These are phyloP conservation scores for Tetrapedia diversipes DNA, from an alignment of 2,888 invertebrate species.

Conservation along the genomic window DNA sequence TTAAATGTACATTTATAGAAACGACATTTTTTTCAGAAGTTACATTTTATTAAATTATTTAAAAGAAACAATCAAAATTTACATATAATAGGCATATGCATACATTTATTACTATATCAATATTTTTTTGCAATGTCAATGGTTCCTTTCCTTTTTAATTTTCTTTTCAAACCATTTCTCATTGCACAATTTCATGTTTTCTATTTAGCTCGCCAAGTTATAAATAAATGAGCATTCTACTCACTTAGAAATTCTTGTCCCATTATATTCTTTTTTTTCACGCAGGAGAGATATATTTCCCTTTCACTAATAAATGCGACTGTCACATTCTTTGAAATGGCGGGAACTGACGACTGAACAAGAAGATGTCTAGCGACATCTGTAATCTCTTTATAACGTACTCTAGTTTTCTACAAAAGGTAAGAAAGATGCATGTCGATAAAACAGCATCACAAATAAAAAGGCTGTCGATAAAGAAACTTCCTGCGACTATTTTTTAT, in stretches of 20 bases:
- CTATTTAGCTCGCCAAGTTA: not conserved
- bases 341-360: not conserved
- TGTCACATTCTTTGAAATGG: not conserved
- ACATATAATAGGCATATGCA: too few species aligned
- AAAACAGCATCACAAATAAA: conserved; percentile 22
- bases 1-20: too few species aligned
- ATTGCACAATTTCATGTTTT: not conserved
- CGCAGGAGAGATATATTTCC: conserved; percentile 18
- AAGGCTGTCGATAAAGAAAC: conserved; percentile 23
- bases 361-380: not conserved
- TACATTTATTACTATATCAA: too few species aligned
- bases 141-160: too few species aligned
- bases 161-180: too few species aligned
- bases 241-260: conserved; percentile 10
- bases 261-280: conserved; percentile 7
- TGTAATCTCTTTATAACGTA: not conserved
- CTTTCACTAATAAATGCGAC: conserved; percentile 7
- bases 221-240: conserved; percentile 2
- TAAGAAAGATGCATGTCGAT: conserved; percentile 19
- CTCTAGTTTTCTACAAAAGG: not conserved
- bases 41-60: not conserved
- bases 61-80: too few species aligned
- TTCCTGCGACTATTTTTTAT: not conserved
- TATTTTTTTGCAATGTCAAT: too few species aligned
- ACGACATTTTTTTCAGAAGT: not conserved